Conservation (phyloP, 2,797 vertebrate genomes). For the Cyprinella venusta region DNA sequence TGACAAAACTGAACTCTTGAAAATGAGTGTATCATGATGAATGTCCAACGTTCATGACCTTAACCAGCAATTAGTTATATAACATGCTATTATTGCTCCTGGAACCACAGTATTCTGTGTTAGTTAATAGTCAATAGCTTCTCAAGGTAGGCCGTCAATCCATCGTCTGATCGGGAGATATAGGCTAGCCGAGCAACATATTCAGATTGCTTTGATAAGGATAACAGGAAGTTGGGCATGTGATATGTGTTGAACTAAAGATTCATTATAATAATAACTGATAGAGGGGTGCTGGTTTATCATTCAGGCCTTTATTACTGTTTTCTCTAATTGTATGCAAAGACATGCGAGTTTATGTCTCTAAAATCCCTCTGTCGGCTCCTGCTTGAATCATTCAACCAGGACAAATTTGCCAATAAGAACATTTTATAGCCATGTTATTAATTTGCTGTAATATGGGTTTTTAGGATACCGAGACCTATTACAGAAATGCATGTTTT, state of each 20-base stretch:
- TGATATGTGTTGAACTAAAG: not conserved
- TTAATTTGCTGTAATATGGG: not conserved
- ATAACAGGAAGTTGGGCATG: not conserved
- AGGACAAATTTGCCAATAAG: not conserved
- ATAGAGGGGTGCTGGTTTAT: not conserved
- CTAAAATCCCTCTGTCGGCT: not conserved
- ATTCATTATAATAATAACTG: not conserved
- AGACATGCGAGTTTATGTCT: constrained; percentile 8
- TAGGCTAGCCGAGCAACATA: not conserved
- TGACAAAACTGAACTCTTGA: not conserved
- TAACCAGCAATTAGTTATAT: not conserved
- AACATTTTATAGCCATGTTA: not conserved
- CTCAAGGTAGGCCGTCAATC: not conserved
- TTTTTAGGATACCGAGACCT: not conserved
- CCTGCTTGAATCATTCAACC: not conserved
- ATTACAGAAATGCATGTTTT: not conserved
- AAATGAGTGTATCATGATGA: not conserved
- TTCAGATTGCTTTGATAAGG: not conserved
- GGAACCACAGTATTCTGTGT: not conserved
- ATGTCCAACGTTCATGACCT: not conserved
- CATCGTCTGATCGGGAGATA: not conserved
- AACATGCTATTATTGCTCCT: not conserved
- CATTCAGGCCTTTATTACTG: not conserved
- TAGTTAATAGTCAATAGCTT: not conserved
- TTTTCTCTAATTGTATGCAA: not conserved